phyloP scores from a whole-genome alignment of 1,140 invertebrate species.

The Ceratoteleas bidentatus region DNA sequence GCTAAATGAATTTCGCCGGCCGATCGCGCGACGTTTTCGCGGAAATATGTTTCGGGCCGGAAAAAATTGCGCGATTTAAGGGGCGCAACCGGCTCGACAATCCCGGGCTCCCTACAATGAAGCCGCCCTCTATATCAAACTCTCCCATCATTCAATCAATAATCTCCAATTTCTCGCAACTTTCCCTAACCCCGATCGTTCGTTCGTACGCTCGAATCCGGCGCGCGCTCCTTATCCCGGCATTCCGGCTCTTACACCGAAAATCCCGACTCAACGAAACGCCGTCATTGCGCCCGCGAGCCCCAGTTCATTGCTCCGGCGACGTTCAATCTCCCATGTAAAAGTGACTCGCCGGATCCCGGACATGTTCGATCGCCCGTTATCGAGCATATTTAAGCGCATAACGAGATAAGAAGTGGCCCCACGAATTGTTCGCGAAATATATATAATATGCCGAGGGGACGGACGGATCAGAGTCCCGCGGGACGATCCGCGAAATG shows the following conservation, averaged over 20 bases:
- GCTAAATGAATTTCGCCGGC: neutral
- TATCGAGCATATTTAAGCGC: conserved; percentile 24
- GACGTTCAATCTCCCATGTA: conserved; percentile 44
- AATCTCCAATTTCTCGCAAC: conserved; percentile 64
- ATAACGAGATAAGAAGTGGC: conserved; percentile 18
- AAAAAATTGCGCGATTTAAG: conserved; percentile 48
- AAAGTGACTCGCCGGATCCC: conserved; percentile 28
- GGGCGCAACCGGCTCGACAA: conserved; percentile 46
- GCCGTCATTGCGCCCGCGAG: conserved; percentile 30
- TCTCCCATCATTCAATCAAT: conserved; percentile 64
- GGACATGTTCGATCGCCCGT: conserved; percentile 36
- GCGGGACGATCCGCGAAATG: too few relatives aligned
- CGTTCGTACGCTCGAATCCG: conserved; percentile 47
- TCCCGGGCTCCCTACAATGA: conserved; percentile 50
- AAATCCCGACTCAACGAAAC: conserved; percentile 55
- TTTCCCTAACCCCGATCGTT: conserved; percentile 58
- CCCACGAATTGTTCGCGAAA: conserved; percentile 3
- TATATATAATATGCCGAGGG: neutral
- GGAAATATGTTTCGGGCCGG: neutral
- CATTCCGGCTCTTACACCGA: conserved; percentile 56
- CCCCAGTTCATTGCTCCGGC: conserved; percentile 43
- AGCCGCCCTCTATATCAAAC: conserved; percentile 59
- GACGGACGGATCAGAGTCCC: too few relatives aligned
- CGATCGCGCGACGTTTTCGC: neutral
- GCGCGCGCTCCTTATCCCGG: conserved; percentile 51